Conservation (phyloP, 2,888 invertebrate species). For the Gastrophysa polygoni region DNA sequence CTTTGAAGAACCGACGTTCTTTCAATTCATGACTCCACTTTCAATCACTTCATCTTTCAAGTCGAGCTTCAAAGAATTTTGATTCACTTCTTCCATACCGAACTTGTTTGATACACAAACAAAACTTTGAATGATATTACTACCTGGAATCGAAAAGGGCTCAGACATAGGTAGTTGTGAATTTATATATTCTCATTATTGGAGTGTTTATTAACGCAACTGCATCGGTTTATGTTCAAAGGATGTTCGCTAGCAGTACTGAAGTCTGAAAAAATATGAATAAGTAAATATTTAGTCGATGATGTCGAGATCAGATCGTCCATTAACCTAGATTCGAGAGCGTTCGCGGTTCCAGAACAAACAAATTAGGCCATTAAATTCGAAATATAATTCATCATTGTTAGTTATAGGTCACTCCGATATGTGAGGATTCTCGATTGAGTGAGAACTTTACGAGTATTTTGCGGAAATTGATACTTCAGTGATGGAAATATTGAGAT, state of each 20-base stretch:
- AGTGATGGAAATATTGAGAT: no score
- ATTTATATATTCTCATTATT: background rate
- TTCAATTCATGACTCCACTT: no score
- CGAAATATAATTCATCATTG: slow-evolving; percentile 13
- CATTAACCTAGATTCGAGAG: slow-evolving; percentile 15
- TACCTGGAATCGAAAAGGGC: background rate
- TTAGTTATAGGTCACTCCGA: background rate
- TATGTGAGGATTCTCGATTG: no score
- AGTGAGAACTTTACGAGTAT: no score
- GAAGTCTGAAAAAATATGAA: slow-evolving; percentile 12
- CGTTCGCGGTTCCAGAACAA: slow-evolving; percentile 7
- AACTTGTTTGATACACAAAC: background rate
- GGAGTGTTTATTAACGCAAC: slow-evolving; percentile 12
- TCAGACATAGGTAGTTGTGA: background rate
- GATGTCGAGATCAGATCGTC: slow-evolving; percentile 8
- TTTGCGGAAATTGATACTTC: no score
- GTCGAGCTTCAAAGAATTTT: no score
- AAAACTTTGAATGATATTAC: background rate
- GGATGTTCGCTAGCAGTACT: background rate
- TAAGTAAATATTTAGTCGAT: slow-evolving; percentile 16
- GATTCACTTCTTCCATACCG: background rate
- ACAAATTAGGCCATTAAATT: slow-evolving; percentile 14
- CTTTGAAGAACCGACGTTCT: no score
- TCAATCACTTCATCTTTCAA: no score
- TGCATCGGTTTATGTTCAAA: background rate